Evolutionary conservation across 2,113 vertebrate genomes (phyloP).

Genomic region (Noturus placidus): DNA sequence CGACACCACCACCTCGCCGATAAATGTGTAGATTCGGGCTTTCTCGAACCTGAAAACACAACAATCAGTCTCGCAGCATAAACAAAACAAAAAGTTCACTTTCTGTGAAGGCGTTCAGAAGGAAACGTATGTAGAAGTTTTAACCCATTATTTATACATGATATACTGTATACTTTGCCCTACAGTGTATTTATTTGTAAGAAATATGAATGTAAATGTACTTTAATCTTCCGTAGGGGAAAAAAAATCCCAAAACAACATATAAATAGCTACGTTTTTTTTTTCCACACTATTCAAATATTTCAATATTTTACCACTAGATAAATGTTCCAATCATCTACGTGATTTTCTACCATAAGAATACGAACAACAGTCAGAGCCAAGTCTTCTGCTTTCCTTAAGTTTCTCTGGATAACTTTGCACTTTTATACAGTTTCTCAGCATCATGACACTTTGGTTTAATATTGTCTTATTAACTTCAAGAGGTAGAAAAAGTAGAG

Average conservation of each 20-base stretch:
- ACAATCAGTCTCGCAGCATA: not conserved
- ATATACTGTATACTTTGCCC: not conserved
- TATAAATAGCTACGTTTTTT: not conserved
- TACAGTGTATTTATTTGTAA: not conserved
- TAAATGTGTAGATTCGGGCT: conserved; percentile 89
- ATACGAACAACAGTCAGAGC: not conserved
- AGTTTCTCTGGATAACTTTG: not conserved
- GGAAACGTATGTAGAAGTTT: not conserved
- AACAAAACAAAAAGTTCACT: not conserved
- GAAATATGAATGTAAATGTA: not conserved
- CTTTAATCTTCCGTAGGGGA: too few species aligned
- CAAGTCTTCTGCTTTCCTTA: not conserved
- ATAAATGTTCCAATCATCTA: not conserved
- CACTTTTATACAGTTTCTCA: not conserved
- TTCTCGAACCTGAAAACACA: conserved; percentile 80
- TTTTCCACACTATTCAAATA: not conserved
- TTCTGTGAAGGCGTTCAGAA: not conserved
- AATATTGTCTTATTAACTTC: not conserved
- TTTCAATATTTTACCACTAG: not conserved
- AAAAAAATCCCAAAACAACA: too few species aligned
- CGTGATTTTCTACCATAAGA: not conserved
- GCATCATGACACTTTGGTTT: not conserved
- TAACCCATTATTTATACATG: not conserved
- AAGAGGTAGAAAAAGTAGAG: not conserved
- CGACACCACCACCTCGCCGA: conserved; percentile 91